Percentiles rank a stretch among this genome's conserved stretches.
Conservation (phyloP, 2,797 vertebrate genomes). For the Hypotaenidia philippensis region DNA sequence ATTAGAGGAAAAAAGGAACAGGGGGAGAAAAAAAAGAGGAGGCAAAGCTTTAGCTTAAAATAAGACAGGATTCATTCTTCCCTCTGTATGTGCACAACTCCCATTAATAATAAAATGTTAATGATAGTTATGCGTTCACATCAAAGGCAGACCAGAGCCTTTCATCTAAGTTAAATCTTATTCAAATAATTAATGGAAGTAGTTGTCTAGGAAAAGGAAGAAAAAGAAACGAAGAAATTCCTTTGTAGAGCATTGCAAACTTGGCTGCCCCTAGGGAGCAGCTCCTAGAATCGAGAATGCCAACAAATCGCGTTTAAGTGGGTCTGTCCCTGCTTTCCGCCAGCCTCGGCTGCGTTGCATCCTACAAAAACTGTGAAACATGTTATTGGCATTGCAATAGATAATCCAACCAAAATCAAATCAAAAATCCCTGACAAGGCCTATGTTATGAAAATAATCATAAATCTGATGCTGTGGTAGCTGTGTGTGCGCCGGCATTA, state of each 20-base stretch:
- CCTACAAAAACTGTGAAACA: conserved; percentile 39
- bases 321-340: background rate
- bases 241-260: conserved; percentile 52
- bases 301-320: conserved; percentile 48
- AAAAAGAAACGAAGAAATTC: background rate
- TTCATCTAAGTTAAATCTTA: conserved; percentile 74
- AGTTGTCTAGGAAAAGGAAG: background rate
- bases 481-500: background rate
- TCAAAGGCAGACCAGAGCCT: conserved; percentile 66
- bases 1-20: background rate
- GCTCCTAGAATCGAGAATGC: background rate
- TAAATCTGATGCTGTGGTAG: conserved; percentile 2
- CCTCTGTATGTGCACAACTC: background rate
- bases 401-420: conserved; percentile 56
- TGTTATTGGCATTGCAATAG: conserved; percentile 52
- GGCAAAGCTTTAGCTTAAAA: background rate
- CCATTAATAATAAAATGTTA: conserved; percentile 71
- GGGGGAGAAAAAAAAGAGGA: background rate
- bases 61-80: conserved; percentile 25
- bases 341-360: conserved; percentile 22
- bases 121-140: conserved; percentile 61
- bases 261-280: conserved; percentile 17
- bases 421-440: conserved; percentile 61
- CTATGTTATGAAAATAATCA: conserved; percentile 58
- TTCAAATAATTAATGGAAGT: conserved; percentile 73